phyloP scores from a whole-genome alignment of 2,113 vertebrate genomes.

The Phylloscopus trochiloides region DNA sequence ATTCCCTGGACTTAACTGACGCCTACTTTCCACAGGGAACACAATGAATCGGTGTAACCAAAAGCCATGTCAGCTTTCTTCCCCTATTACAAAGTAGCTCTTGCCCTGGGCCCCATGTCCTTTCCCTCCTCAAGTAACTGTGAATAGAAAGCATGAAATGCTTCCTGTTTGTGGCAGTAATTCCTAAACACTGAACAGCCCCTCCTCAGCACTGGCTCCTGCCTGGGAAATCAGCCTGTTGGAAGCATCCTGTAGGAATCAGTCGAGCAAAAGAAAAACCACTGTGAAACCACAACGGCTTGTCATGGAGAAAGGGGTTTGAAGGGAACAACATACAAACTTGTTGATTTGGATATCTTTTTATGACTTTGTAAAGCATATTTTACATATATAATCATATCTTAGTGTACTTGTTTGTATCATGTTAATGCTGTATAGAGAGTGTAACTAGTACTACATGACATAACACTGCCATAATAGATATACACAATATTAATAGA shows the following conservation, averaged over 20 bases:
- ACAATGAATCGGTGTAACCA: neutral
- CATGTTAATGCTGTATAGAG: neutral
- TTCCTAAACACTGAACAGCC: constrained; percentile 5
- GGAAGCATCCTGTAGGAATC: constrained; percentile 12
- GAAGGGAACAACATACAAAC: neutral
- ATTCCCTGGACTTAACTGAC: neutral
- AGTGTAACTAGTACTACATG: neutral
- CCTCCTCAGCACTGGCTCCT: neutral
- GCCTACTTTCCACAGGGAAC: neutral
- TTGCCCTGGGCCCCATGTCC: constrained; percentile 56
- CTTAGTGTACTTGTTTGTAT: neutral
- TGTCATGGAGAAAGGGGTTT: neutral
- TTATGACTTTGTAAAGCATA: neutral
- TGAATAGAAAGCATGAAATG: constrained; percentile 55
- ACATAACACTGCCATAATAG: neutral
- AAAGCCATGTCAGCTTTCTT: constrained; percentile 31
- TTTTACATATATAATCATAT: neutral
- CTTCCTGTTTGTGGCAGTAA: constrained; percentile 57
- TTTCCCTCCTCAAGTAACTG: constrained; percentile 47
- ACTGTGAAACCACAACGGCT: neutral
- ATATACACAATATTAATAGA: neutral
- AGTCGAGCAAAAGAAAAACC: neutral
- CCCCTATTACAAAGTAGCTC: constrained; percentile 25
- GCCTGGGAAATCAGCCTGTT: constrained; percentile 13
- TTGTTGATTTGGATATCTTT: neutral